phyloP scores from a whole-genome alignment of 2,797 vertebrate species.

The Natrix natrix region DNA sequence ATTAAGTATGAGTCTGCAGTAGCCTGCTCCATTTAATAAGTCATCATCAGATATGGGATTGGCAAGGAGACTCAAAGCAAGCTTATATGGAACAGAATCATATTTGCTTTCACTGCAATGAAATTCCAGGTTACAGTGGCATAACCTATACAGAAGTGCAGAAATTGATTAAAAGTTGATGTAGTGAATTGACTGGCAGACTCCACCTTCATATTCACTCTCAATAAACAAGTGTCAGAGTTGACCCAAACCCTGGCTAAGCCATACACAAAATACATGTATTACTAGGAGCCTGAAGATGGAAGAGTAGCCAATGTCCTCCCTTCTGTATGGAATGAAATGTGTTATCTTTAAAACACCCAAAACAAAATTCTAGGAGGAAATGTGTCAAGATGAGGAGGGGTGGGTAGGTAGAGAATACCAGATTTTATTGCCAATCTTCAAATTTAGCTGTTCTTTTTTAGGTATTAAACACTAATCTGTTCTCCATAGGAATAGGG shows the following conservation, averaged over 20 bases:
- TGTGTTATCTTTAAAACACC: neutral
- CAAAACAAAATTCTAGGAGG: neutral
- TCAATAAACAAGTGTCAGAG: neutral
- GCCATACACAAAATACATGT: neutral
- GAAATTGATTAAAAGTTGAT: neutral
- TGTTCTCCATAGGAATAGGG: neutral
- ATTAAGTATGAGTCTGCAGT: slow-evolving; percentile 3
- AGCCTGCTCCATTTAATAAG: slow-evolving; percentile 20
- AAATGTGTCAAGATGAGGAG: neutral
- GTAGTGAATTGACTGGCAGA: neutral
- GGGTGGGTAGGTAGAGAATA: neutral
- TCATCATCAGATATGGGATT: neutral
- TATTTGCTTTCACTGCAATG: neutral
- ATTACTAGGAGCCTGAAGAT: neutral
- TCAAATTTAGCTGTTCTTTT: neutral
- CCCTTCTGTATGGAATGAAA: neutral
- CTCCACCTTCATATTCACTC: neutral
- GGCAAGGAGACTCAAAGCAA: neutral
- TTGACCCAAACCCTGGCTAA: neutral
- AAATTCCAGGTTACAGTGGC: neutral
- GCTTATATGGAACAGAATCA: neutral
- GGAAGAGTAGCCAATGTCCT: neutral
- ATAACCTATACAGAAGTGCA: neutral
- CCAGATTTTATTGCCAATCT: neutral
- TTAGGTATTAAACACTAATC: neutral